Conservation (phyloP, 2,888 invertebrate species). For the Hydrotaea diabolus region DNA sequence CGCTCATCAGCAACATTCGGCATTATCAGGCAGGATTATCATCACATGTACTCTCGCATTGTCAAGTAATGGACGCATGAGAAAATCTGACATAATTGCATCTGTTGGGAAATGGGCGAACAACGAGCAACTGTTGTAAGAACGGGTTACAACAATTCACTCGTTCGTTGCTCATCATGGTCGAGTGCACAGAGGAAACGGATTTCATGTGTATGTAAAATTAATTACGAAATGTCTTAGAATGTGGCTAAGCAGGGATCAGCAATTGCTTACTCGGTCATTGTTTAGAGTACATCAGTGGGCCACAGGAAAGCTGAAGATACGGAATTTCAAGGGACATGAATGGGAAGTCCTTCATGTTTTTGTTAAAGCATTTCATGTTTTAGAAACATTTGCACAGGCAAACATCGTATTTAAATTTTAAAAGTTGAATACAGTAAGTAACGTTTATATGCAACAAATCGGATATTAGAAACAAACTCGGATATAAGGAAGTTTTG, state of each 20-base stretch:
- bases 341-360: too few species aligned
- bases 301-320: too few species aligned
- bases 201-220: neutral
- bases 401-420: too few species aligned
- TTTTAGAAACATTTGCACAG: too few species aligned
- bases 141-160: neutral
- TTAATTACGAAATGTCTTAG: constrained; percentile 14
- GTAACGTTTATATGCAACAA: too few species aligned
- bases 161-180: neutral
- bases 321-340: too few species aligned
- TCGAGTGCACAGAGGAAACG: constrained; percentile 14
- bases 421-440: too few species aligned
- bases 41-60: constrained; percentile 44
- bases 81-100: constrained; percentile 66
- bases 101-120: constrained; percentile 55
- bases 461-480: too few species aligned
- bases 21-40: constrained; percentile 22
- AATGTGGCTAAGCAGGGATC: neutral
- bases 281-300: too few species aligned
- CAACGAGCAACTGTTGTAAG: neutral
- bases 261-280: too few species aligned
- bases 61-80: constrained; percentile 66
- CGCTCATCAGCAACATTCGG: constrained; percentile 33
- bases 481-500: too few species aligned
- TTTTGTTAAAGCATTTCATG: too few species aligned